Base-by-base conservation (phyloP, 1,140 invertebrate species). In the Drosophila nigromelanica region DNA sequence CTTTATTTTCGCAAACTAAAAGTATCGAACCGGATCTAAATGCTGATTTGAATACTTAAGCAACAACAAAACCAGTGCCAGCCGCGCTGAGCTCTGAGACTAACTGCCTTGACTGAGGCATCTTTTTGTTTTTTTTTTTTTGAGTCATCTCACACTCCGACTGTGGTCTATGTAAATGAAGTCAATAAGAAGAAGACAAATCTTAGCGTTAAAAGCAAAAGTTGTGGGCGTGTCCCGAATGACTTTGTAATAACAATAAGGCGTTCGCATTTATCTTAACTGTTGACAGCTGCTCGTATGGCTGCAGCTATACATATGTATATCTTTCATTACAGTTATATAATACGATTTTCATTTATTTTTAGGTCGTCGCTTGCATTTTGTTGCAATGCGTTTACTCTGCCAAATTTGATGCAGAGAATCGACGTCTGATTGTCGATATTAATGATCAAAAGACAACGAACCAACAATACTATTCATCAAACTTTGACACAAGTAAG, bases 401-500 rank as follows among this genome's bases (percentile, higher is more conserved):
- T 87, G 82, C 78, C 30, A 91, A 90, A 55, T 90, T 77, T 48
- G 90, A 91, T 80, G 73, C 85, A 81, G 90, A 91, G 75, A 90
- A 91, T 79, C 87, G 90, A 71, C 90, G 90, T 73, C 92, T 94
- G 6, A 93, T 95, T 48, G 93, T 95, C 5, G 93, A 95, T 73
- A 95, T 95, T 47, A 93, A 95, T 79, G 94, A 95, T 73, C 92
- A 93, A 64, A 94, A 95, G 79, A 95, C 95, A 91, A 95, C 93
- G 73, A 91, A 91, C 52, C 80, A 83, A 51, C 95, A 95, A 92
- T 95, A 95, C 76, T 94, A 94, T 70, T 94, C 95, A 89, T 94
- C 94, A 72, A 95, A 95, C 82, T 95, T 95, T 92, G 93, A 95
- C 85, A 94, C 93, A 71, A 95, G 95, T 95, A 92, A 94, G 94